phyloP scores from a whole-genome alignment of 2,888 invertebrate species.

The Spilarctia lutea region DNA sequence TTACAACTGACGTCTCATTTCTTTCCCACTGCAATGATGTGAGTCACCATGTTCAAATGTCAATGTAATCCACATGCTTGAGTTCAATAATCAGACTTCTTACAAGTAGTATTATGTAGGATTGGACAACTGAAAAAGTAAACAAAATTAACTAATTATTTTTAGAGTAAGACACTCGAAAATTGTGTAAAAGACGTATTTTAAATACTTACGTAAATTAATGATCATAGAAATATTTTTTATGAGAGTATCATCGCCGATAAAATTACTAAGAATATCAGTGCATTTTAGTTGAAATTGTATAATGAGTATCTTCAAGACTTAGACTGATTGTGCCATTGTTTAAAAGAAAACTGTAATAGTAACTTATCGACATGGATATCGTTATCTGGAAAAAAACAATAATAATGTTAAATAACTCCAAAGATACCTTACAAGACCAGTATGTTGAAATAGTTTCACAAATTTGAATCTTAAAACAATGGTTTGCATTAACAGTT shows the following conservation, averaged over 20 bases:
- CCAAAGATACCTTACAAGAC: neutral
- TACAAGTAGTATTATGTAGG: conserved; percentile 40
- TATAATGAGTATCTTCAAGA: neutral
- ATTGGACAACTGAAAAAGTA: conserved; percentile 40
- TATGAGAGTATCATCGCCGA: neutral
- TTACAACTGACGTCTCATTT: neutral
- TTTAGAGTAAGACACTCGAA: neutral
- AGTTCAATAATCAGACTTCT: conserved; percentile 45
- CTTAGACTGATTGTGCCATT: neutral
- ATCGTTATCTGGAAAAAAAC: conserved; percentile 1
- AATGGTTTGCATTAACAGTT: too few species aligned
- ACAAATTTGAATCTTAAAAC: too few species aligned
- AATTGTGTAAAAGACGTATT: neutral
- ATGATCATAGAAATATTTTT: neutral
- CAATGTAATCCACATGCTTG: conserved; percentile 10
- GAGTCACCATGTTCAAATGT: conserved; percentile 27
- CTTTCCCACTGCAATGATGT: conserved; percentile 6
- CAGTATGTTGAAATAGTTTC: neutral
- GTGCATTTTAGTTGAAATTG: neutral
- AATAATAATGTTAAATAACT: neutral
- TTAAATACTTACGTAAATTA: conserved; percentile 10
- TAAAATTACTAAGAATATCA: neutral
- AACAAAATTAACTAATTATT: neutral
- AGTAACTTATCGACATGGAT: neutral
- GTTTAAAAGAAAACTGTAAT: neutral